phyloP scores from a whole-genome alignment of 2,888 invertebrate genomes.

The Nemotelus nigrinus region DNA sequence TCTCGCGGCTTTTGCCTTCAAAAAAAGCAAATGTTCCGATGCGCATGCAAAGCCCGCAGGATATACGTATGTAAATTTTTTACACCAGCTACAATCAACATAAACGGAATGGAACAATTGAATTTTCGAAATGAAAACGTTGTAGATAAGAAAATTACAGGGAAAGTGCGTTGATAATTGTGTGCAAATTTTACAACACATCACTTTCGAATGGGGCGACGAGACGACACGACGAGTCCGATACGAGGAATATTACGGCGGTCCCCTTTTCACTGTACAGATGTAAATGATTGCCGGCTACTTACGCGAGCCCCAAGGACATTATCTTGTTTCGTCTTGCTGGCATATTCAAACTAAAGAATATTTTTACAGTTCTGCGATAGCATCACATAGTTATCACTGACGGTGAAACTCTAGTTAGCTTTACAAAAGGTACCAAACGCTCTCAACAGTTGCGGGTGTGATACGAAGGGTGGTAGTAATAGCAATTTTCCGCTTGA shows the following conservation, averaged over 20 bases:
- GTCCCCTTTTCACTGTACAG: too few relatives aligned
- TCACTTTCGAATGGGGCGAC: not conserved
- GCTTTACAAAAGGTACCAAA: too few relatives aligned
- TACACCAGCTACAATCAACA: not conserved
- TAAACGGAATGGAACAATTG: not conserved
- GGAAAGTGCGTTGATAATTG: slow-evolving; percentile 7
- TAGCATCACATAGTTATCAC: too few relatives aligned
- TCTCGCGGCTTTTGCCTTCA: not conserved
- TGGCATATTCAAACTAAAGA: not conserved
- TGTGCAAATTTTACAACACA: not conserved
- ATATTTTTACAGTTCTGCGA: not conserved
- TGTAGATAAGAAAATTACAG: slow-evolving; percentile 26
- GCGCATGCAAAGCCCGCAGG: not conserved
- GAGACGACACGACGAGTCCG: too few relatives aligned
- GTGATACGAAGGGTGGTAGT: not conserved
- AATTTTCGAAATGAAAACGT: slow-evolving; percentile 11
- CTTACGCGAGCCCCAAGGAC: too few relatives aligned
- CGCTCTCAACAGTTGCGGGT: not conserved
- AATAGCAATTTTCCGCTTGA: slow-evolving; percentile 32
- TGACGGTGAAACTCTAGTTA: too few relatives aligned
- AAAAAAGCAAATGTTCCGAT: too few relatives aligned
- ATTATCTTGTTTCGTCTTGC: not conserved
- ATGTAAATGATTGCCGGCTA: too few relatives aligned
- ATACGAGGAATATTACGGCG: too few relatives aligned
- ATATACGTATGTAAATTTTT: not conserved